Base-by-base conservation (phyloP, 2,888 invertebrate species). In the Morpho achilles region DNA sequence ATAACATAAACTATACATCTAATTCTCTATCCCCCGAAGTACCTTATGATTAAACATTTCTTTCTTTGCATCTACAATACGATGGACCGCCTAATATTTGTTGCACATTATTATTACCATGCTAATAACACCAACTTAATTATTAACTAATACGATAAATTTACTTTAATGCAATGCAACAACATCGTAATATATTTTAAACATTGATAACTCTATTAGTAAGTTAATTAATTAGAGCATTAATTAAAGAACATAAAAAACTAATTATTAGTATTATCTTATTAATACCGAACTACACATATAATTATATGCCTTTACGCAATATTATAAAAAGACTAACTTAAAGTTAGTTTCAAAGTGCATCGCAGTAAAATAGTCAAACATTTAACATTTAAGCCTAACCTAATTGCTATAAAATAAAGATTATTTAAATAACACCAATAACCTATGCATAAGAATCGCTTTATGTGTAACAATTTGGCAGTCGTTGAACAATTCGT, bases 341-440 rank as follows among this genome's bases (percentile, higher is more conserved):
- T 61, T 60, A 48, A 47, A 43, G 51, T 50, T 60, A 63, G 50
- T 53, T 56, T 42, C 55, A 46, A 51, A 16, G 58, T 59, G 63
- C 59, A 49, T 54, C 40, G 56, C 63, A 63, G 56, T 48, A 53
- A 42, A 47, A 48, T 39, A 44, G 42, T 50, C 7, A 22, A 53
- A 46, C 8, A 53, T n/a, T 32, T 44, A 54, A 58, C 39, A 16
- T 50, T 16, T 58, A 56, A 43, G 40, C 56, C 48, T 54, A 55
- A 62, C 50, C 50, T 51, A 52, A 55, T 10, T 8, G 47, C 48
- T 54, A n/a, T 42, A 42, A 22, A 10, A 45, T 16, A 16, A 41
- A 46, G 47, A 41, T 41, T 53, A 9, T 53, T 47, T 47, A 3
- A 39, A 40, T 22, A 22, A 47, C 9, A 46, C 10, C 7, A 32